Conservation (phyloP, 2,888 invertebrate genomes). For the Atethmia centrago region DNA sequence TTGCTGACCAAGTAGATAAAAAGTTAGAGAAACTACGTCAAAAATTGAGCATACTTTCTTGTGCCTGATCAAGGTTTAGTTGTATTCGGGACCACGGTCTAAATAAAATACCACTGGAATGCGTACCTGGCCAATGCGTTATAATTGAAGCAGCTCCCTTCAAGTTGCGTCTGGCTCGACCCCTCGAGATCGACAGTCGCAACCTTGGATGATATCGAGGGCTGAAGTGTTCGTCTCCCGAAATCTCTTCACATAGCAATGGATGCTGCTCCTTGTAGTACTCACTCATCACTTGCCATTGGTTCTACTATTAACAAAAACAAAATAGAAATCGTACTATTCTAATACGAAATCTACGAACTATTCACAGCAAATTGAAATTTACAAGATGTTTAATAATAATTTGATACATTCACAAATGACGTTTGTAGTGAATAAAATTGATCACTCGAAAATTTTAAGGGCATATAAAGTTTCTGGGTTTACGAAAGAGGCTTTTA, state of each 20-base stretch:
- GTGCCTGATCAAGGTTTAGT: neutral
- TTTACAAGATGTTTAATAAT: conserved; percentile 26
- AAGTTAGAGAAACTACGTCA: neutral
- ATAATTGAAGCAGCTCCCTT: conserved; percentile 83
- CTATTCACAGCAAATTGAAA: conserved; percentile 29
- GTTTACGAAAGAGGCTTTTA: conserved; percentile 34
- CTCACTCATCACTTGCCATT: conserved; percentile 85
- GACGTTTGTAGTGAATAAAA: conserved; percentile 42
- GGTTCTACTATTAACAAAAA: conserved; percentile 66
- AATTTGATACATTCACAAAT: conserved; percentile 42
- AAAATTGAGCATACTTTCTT: neutral
- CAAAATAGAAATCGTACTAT: conserved; percentile 50
- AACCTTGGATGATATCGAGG: conserved; percentile 71
- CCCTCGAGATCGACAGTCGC: conserved; percentile 69
- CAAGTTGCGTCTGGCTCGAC: conserved; percentile 74
- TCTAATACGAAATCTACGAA: conserved; percentile 10
- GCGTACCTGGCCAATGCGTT: conserved; percentile 83
- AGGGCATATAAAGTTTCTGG: conserved; percentile 26
- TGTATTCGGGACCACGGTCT: neutral
- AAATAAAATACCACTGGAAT: neutral
- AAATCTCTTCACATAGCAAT: conserved; percentile 80
- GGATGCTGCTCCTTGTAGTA: conserved; percentile 80
- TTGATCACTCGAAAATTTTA: conserved; percentile 47
- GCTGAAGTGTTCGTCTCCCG: conserved; percentile 80
- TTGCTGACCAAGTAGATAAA: neutral